Evolutionary conservation across 2,113 vertebrate species (phyloP).

Genomic region (Hemicordylus capensis): DNA sequence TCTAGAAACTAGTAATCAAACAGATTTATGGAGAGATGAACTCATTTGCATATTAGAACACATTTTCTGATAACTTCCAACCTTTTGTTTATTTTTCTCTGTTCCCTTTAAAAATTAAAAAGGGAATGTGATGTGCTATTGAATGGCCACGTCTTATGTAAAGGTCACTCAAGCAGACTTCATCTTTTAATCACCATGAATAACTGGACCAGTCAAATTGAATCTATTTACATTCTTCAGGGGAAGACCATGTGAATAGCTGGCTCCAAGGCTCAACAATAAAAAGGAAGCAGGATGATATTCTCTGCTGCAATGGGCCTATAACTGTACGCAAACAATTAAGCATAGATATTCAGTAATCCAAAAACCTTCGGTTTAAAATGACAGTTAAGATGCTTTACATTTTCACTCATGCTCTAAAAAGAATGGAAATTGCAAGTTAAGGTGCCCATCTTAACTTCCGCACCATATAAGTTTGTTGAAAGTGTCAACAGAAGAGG

Average conservation of each 20-base stretch:
- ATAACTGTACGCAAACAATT: not conserved
- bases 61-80: too few species aligned
- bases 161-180: not conserved
- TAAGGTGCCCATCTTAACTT: too few species aligned
- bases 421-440: too few species aligned
- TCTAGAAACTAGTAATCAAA: too few species aligned
- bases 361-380: too few species aligned
- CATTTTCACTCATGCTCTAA: too few species aligned
- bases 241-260: conserved; percentile 12
- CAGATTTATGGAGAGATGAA: too few species aligned
- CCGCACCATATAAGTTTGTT: too few species aligned
- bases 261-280: conserved; percentile 20
- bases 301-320: not conserved
- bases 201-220: conserved; percentile 27
- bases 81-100: too few species aligned
- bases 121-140: not conserved
- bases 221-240: not conserved
- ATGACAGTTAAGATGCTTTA: too few species aligned
- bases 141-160: not conserved
- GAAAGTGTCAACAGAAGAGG: too few species aligned
- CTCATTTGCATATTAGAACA: too few species aligned
- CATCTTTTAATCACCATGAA: conserved; percentile 26
- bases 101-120: not conserved
- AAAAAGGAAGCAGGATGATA: not conserved
- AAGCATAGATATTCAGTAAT: not conserved